Conservation (phyloP, 2,113 vertebrate genomes). For the Stegastes partitus region DNA sequence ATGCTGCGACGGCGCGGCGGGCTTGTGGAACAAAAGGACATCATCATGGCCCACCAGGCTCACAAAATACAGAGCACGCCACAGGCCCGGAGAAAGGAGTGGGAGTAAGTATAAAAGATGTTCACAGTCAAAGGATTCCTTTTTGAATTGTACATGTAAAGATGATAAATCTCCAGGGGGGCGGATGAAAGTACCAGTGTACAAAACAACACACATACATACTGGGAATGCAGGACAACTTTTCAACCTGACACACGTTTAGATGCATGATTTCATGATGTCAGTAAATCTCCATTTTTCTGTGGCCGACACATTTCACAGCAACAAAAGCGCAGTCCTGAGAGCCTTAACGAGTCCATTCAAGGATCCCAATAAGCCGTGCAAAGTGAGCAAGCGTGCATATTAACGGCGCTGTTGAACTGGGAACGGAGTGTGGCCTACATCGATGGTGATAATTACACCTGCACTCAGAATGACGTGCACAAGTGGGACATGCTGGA, state of each 20-base stretch:
- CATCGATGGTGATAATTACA: slow-evolving; percentile 39
- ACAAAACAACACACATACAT: slow-evolving; percentile 1
- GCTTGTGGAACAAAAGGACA: slow-evolving; percentile 93
- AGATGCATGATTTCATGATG: slow-evolving; percentile 16
- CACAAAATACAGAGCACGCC: slow-evolving; percentile 98
- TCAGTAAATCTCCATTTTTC: slow-evolving; percentile 12
- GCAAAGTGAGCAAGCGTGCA: slow-evolving; percentile 8
- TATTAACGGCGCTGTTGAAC: slow-evolving; percentile 23
- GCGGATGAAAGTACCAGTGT: slow-evolving; percentile 46
- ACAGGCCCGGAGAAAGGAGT: slow-evolving; percentile 93
- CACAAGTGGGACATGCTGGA: not conserved
- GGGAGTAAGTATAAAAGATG: slow-evolving; percentile 92
- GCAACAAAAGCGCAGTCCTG: not conserved
- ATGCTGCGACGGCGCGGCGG: slow-evolving; percentile 91
- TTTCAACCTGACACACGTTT: no score
- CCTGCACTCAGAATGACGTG: slow-evolving; percentile 16
- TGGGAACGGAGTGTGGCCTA: slow-evolving; percentile 28
- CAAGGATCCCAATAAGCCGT: not conserved
- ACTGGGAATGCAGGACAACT: slow-evolving; percentile 6
- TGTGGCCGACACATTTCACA: slow-evolving; percentile 4
- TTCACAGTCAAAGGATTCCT: slow-evolving; percentile 53
- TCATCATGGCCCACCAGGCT: slow-evolving; percentile 94
- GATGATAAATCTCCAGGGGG: slow-evolving; percentile 60
- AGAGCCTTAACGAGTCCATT: slow-evolving; percentile 23
- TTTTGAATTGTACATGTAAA: slow-evolving; percentile 61